Evolutionary conservation across 2,888 invertebrate species (phyloP), one percentile per base, ranked within the genome.

Genomic region (Lithophane leautieri): DNA sequence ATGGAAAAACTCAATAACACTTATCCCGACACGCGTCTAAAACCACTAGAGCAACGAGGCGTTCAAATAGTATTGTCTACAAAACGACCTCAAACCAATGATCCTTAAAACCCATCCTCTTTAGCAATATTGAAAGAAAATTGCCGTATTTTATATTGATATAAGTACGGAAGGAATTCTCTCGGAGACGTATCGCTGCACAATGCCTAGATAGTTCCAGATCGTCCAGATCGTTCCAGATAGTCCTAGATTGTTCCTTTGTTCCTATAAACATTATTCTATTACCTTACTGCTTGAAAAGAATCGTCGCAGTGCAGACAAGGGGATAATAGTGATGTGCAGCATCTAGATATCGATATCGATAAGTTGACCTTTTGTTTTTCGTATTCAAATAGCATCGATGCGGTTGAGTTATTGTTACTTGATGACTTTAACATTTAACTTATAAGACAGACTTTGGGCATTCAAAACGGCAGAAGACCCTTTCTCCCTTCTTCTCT

Each of bases 211-310:
- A 83, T 70, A 56, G 54, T 28, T 58, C 44, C 50, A 58, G 42
- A 47, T 52, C 14, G 66, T 60, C 66, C n/a, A n/a, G n/a, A 42
- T 42, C 2, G 42, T 42, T 44, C 70, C 28, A 61, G 60, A 68
- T 42, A 56, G 72, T 78, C 66, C 71, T 70, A 70, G 71, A 81
- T 58, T 73, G 73, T 79, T 84, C 80, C 81, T 87, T 86, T 87
- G 86, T 86, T 86, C 81, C 78, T 80, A 73, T 75, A 83, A 76
- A 81, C 86, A 86, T 89, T 88, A 85, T 82, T 76, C 81, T 84
- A 82, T 78, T 81, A 82, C 84, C 78, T 82, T 83, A 83, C 81
- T 82, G 56, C 84, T 76, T 81, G 79, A 82, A 79, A 84, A 89
- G 82, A 82, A 87, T 85, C 86, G 83, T 81, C 84, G 82, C 82